These are phyloP conservation scores for Rhynchonycteris naso DNA, from an alignment of 2,797 vertebrate species.

Conservation along the genomic window DNA sequence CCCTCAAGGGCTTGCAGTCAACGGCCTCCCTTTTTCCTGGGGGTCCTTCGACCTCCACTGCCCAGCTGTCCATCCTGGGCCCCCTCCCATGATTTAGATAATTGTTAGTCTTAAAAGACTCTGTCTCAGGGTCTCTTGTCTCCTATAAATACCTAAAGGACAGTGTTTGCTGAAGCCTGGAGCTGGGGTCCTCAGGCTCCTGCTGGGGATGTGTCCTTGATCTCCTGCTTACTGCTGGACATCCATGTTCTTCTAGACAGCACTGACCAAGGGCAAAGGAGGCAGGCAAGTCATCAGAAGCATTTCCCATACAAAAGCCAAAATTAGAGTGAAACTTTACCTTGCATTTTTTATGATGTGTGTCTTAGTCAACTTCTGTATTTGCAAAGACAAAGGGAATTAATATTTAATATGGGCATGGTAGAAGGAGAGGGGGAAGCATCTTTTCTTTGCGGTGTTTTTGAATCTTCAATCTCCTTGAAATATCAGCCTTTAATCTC, in stretches of 20 bases:
- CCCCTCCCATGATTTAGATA: background rate
- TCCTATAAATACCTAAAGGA: slow-evolving; percentile 7
- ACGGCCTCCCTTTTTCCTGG: background rate
- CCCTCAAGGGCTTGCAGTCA: background rate
- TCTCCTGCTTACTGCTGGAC: background rate
- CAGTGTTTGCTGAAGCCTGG: slow-evolving; percentile 30
- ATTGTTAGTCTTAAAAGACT: background rate
- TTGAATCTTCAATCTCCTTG: background rate
- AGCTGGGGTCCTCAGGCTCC: background rate
- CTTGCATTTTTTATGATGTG: slow-evolving; percentile 77
- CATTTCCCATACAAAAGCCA: slow-evolving; percentile 61
- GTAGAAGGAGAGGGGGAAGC: slow-evolving; percentile 36
- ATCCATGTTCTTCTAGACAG: background rate
- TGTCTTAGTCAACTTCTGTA: slow-evolving; percentile 72
- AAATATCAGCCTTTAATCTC: slow-evolving; percentile 49
- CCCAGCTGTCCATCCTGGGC: background rate
- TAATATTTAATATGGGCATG: slow-evolving; percentile 77
- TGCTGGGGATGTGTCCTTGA: slow-evolving; percentile 40
- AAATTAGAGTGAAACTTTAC: slow-evolving; percentile 67
- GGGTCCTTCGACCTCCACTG: background rate
- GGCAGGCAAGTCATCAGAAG: background rate
- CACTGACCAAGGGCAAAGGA: slow-evolving; percentile 27
- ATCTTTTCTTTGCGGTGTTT: background rate
- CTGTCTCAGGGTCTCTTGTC: background rate
- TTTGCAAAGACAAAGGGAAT: slow-evolving; percentile 75